These are phyloP conservation scores for Parapristionchus giblindavisi DNA, from an alignment of 2,888 invertebrate species.

Conservation along the genomic window DNA sequence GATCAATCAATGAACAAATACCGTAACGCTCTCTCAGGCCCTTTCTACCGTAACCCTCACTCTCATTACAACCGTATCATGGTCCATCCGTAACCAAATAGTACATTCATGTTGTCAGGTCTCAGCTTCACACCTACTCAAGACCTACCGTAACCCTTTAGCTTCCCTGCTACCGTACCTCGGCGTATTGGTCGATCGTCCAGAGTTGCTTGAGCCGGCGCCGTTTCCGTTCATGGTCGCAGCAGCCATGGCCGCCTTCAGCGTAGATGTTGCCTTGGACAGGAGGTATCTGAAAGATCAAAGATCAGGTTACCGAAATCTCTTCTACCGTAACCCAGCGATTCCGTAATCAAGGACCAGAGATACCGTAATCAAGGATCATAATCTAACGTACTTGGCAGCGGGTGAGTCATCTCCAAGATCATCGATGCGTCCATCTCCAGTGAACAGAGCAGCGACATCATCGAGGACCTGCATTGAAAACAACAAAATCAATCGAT, in stretches of 20 bases:
- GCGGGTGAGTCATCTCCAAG: neutral
- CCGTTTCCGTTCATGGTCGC: neutral
- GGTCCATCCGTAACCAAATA: no score
- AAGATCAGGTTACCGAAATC: neutral
- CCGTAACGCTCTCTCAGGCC: no score
- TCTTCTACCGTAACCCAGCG: neutral
- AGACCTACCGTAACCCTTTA: neutral
- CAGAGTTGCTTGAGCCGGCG: neutral
- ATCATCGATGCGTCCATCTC: slow-evolving; percentile 43
- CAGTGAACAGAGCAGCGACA: slow-evolving; percentile 55
- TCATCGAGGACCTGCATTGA: slow-evolving; percentile 51
- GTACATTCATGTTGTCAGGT: no score
- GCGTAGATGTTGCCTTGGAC: slow-evolving; percentile 9
- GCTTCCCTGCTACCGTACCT: slow-evolving; percentile 16
- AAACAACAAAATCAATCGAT: no score
- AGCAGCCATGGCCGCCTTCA: slow-evolving; percentile 35
- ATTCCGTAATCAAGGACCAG: neutral
- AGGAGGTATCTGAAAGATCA: slow-evolving; percentile 22
- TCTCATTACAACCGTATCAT: no score
- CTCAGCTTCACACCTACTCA: neutral
- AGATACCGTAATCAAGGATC: neutral
- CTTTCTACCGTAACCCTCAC: neutral
- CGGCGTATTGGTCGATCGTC: slow-evolving; percentile 31
- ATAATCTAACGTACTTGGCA: neutral
- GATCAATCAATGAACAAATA: neutral